These are phyloP conservation scores for Phengaris arion DNA, from an alignment of 2,888 invertebrate species.

Conservation along the genomic window DNA sequence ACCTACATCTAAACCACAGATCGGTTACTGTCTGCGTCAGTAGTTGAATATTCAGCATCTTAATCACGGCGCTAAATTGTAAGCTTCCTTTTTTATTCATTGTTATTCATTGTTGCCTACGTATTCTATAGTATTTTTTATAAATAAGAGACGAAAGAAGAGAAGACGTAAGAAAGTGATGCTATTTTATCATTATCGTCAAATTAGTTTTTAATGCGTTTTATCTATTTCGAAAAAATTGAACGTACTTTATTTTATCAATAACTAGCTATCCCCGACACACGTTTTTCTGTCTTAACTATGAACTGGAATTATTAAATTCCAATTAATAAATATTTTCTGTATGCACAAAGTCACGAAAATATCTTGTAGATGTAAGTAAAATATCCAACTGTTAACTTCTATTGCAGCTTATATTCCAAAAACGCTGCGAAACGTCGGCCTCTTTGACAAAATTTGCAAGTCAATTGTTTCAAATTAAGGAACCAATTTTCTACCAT, in stretches of 20 bases:
- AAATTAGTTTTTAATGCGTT: no score
- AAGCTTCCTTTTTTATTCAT: neutral
- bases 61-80: neutral
- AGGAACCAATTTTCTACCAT: neutral
- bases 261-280: no score
- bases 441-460: slow-evolving; percentile 22
- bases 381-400: neutral
- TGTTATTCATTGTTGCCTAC: no score
- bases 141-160: neutral
- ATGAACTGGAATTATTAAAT: no score
- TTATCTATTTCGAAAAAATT: no score
- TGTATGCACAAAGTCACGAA: no score
- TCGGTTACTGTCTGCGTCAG: neutral
- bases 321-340: no score
- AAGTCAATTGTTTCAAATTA: slow-evolving; percentile 26
- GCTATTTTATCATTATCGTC: no score
- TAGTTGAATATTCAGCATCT: neutral
- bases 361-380: neutral
- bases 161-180: no score
- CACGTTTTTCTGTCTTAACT: no score
- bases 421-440: neutral
- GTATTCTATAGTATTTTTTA: neutral
- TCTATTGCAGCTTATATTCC: neutral
- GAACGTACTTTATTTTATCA: no score
- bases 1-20: neutral